Percentiles rank a stretch among this genome's conserved stretches.
Conservation (phyloP, 1,140 invertebrate genomes). For the Temnothorax curvispinosus region DNA sequence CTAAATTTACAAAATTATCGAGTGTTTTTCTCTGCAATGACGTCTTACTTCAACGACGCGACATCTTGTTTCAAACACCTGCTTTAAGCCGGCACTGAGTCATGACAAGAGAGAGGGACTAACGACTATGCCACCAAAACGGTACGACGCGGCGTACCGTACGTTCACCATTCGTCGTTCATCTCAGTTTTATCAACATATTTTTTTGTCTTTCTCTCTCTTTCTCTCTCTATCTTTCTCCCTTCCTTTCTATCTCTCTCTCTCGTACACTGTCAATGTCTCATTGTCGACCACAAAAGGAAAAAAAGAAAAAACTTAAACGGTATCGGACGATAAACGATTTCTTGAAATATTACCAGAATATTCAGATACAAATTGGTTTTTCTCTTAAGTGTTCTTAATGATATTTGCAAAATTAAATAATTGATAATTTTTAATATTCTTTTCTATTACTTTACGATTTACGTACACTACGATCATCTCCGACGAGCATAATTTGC, state of each 20-base stretch:
- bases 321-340: neutral
- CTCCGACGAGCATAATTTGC: neutral
- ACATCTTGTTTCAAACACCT: neutral
- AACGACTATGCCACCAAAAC: slow-evolving; percentile 67
- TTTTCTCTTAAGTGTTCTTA: neutral
- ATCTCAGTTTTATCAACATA: slow-evolving; percentile 69
- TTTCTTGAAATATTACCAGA: neutral
- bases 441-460: neutral
- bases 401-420: neutral
- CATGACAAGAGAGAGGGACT: slow-evolving; percentile 67
- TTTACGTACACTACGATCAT: neutral
- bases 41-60: neutral
- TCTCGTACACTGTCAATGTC: slow-evolving; percentile 27
- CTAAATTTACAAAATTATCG: neutral
- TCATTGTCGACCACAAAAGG: slow-evolving; percentile 20
- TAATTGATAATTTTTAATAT: neutral
- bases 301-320: slow-evolving; percentile 18
- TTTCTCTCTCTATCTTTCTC: slow-evolving; percentile 1
- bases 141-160: slow-evolving; percentile 70
- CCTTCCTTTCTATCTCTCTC: slow-evolving; percentile 17
- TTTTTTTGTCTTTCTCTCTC: slow-evolving; percentile 50
- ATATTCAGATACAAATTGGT: neutral
- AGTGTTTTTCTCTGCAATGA: neutral
- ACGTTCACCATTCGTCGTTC: slow-evolving; percentile 71
- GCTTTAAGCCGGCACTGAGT: slow-evolving; percentile 66